Conservation (phyloP, 2,888 invertebrate genomes). For the Litoditis marina region DNA sequence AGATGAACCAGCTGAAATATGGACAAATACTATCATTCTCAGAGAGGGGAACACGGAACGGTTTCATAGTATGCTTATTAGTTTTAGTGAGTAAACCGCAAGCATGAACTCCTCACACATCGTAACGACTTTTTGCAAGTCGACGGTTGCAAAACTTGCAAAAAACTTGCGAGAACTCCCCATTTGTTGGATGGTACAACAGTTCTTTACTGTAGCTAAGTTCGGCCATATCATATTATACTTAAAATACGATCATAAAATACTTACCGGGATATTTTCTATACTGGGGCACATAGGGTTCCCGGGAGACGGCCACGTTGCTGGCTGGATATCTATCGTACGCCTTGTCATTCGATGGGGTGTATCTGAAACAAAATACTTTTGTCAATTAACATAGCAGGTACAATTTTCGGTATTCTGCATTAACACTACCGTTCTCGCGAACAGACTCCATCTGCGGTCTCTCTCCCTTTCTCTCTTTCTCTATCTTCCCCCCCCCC, state of each 20-base stretch:
- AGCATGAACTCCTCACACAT: no score
- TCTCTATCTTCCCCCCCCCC: not conserved
- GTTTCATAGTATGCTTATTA: no score
- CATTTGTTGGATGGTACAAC: no score
- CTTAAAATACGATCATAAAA: no score
- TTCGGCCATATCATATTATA: no score
- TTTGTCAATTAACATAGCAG: no score
- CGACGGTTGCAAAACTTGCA: no score
- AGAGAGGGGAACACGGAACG: not conserved
- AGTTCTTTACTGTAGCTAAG: no score
- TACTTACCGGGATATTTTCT: constrained; percentile 42
- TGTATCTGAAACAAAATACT: constrained; percentile 7
- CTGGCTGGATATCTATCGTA: constrained; percentile 7
- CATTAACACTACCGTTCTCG: not conserved
- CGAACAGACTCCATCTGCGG: not conserved
- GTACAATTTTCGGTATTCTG: no score
- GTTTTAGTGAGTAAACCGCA: no score
- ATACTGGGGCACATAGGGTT: constrained; percentile 42
- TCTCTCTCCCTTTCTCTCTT: not conserved
- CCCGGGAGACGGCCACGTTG: constrained; percentile 19
- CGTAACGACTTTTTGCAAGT: no score
- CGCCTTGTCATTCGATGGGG: constrained; percentile 9
- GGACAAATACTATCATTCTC: not conserved
- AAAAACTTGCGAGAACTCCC: no score
- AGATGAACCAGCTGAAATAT: constrained; percentile 22